Conservation (phyloP, 1,140 invertebrate species). For the Lepidurus arcticus region DNA sequence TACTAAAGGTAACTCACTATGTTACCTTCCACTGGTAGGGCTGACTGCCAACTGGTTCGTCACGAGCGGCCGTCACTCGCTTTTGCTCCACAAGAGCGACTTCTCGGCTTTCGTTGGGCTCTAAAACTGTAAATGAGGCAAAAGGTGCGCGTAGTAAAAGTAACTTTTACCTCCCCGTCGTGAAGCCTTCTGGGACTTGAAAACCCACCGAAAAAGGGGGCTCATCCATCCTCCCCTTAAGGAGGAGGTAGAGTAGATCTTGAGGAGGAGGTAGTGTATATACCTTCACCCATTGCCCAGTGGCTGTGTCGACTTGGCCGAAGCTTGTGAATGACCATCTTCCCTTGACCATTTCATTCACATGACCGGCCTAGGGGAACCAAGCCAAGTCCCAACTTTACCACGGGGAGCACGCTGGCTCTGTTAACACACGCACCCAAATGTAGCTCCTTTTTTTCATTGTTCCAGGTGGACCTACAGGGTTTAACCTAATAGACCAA, state of each 20-base stretch:
- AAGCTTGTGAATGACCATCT: slow-evolving; percentile 18
- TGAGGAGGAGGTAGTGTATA: too few relatives aligned
- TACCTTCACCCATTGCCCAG: too few relatives aligned
- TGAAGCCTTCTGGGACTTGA: background rate
- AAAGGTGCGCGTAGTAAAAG: background rate
- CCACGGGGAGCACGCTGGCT: background rate
- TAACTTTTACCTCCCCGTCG: slow-evolving; percentile 4
- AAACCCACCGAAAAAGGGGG: background rate
- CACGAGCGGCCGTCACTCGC: background rate
- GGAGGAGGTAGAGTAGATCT: too few relatives aligned
- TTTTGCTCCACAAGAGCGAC: slow-evolving; percentile 15
- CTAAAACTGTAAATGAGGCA: background rate
- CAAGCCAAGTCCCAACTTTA: background rate
- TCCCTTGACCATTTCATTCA: slow-evolving; percentile 17
- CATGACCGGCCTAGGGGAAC: slow-evolving; percentile 17
- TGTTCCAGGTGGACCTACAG: too few relatives aligned
- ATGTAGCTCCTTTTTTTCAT: background rate
- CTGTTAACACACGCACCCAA: background rate
- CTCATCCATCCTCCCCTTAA: background rate
- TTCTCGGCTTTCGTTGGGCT: background rate
- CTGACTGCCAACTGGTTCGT: background rate
- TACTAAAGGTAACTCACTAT: background rate
- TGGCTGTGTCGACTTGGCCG: background rate
- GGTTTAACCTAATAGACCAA: background rate
- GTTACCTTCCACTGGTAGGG: background rate